Evolutionary conservation across 2,113 vertebrate genomes (phyloP).

Genomic region (Mesoclemmys tuberculata): DNA sequence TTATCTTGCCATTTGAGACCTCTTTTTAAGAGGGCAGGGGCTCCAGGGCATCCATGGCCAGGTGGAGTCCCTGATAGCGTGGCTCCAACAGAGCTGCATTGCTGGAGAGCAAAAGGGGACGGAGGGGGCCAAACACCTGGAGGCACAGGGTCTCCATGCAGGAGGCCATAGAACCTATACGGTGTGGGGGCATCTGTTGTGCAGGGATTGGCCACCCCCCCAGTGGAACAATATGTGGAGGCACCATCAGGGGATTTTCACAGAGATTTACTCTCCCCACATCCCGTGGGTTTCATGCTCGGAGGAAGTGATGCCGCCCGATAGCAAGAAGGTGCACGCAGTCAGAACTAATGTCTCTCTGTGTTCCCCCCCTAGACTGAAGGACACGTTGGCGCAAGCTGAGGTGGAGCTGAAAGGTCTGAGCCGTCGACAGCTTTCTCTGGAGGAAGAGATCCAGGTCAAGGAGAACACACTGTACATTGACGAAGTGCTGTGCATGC

Average conservation of each 20-base stretch:
- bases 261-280: not conserved
- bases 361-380: constrained; percentile 75
- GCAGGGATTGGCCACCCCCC: not conserved
- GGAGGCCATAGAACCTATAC: not conserved
- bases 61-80: not conserved
- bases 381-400: constrained; percentile 76
- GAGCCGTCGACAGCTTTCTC: constrained; percentile 79
- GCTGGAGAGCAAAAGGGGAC: not conserved
- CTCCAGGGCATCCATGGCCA: not conserved
- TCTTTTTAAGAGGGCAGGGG: not conserved
- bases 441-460: constrained; percentile 88
- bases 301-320: not conserved
- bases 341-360: not conserved
- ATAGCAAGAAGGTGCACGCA: not conserved
- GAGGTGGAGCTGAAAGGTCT: constrained; percentile 82
- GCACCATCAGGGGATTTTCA: not conserved
- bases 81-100: not conserved
- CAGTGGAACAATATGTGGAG: not conserved
- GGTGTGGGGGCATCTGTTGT: not conserved
- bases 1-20: not conserved
- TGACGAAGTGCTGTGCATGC: constrained; percentile 89
- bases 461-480: constrained; percentile 89
- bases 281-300: not conserved
- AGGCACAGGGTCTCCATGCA: not conserved
- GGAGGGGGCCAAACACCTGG: not conserved